Percentiles rank a stretch among this genome's conserved stretches.
phyloP scores from a whole-genome alignment of 2,797 vertebrate species.

The Glyptemys insculpta region DNA sequence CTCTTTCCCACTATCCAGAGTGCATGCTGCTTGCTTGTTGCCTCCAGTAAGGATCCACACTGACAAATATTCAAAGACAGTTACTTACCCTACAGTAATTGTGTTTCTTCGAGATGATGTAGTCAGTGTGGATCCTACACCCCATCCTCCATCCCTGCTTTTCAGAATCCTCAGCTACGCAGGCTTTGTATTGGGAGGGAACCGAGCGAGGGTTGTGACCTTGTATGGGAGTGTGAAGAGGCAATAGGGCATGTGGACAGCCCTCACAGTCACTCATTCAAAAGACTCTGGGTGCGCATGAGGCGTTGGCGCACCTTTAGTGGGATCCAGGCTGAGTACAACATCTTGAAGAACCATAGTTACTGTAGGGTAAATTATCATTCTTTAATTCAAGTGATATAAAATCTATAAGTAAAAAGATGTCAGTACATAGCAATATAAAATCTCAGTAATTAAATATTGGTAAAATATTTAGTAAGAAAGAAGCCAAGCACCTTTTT shows the following conservation, averaged over 20 bases:
- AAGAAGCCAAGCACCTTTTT: not conserved
- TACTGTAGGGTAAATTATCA: not conserved
- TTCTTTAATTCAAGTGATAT: conserved; percentile 4
- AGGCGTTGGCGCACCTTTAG: too few species aligned
- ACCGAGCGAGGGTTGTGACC: conserved; percentile 20
- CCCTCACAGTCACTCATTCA: not conserved
- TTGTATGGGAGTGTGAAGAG: not conserved
- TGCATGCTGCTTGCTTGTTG: not conserved
- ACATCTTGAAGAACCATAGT: conserved; percentile 17
- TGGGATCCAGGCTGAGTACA: not conserved
- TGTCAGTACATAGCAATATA: not conserved
- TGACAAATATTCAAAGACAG: not conserved
- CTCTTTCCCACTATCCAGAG: not conserved
- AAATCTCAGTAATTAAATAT: not conserved
- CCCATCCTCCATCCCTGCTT: conserved; percentile 16
- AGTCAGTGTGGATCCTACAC: not conserved
- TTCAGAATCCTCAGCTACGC: conserved; percentile 1
- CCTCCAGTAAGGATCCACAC: not conserved
- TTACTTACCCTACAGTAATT: not conserved
- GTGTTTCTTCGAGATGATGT: conserved; percentile 23
- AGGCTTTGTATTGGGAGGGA: conserved; percentile 23
- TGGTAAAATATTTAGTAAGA: not conserved
- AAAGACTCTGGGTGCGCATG: too few species aligned
- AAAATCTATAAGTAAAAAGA: not conserved
- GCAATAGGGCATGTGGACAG: not conserved